Percentiles rank a stretch among this genome's conserved stretches.
Conservation (phyloP, 2,888 invertebrate genomes). For the Cheilosia variabilis region DNA sequence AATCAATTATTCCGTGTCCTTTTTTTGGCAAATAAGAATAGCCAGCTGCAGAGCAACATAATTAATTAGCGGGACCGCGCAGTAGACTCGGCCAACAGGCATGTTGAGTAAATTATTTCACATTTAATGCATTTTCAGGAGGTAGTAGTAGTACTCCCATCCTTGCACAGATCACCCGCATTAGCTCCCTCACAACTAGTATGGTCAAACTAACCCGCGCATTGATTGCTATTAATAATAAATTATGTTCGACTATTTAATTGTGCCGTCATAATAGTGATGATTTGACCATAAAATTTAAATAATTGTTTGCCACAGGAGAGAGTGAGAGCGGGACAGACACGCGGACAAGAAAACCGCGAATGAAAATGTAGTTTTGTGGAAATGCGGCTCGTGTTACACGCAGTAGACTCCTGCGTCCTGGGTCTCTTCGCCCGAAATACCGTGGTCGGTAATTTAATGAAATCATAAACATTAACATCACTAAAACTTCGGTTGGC, state of each 20-base stretch:
- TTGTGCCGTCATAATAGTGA: conserved; percentile 29
- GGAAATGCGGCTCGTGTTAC: not conserved
- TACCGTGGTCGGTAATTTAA: conserved; percentile 53
- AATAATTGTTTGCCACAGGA: conserved; percentile 14
- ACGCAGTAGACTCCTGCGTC: not conserved
- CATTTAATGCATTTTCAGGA: conserved; percentile 22
- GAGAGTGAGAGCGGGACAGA: not conserved
- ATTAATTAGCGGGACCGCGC: conserved; percentile 42
- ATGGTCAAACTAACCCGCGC: conserved; percentile 29
- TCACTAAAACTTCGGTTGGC: conserved; percentile 25
- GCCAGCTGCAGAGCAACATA: conserved; percentile 7
- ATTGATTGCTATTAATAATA: conserved; percentile 54
- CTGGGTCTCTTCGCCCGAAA: conserved; percentile 7
- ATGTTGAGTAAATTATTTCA: conserved; percentile 41
- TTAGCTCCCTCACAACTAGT: not conserved
- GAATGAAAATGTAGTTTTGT: conserved; percentile 2
- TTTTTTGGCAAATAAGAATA: conserved; percentile 1
- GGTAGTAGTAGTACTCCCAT: not conserved
- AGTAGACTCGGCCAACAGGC: conserved; percentile 5
- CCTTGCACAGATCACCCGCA: too few relatives aligned
- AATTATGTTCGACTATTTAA: conserved; percentile 38
- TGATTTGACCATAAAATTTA: conserved; percentile 42
- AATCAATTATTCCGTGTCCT: conserved; percentile 31
- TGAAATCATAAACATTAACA: conserved; percentile 63
- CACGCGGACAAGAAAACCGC: not conserved